These are phyloP conservation scores for Ichneumon xanthorius DNA, from an alignment of 2,888 invertebrate genomes.

Conservation along the genomic window DNA sequence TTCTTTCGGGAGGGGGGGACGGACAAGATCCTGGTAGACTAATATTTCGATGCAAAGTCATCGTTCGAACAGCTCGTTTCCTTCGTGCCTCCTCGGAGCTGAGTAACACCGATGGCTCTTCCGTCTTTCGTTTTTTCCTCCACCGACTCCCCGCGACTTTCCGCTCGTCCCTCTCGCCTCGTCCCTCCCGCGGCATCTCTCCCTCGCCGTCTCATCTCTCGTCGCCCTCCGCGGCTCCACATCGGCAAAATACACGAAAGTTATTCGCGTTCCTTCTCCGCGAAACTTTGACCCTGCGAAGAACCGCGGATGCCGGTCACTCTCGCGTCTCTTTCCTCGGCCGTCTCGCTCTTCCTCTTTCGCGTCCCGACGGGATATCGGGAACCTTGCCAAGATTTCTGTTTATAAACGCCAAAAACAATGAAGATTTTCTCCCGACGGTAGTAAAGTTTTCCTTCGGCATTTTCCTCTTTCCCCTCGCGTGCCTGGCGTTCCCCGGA, in stretches of 20 bases:
- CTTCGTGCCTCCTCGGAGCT: background rate
- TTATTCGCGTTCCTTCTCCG: constrained; percentile 49
- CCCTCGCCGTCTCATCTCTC: constrained; percentile 28
- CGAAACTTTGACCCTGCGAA: constrained; percentile 50
- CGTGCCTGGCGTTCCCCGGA: constrained; percentile 48
- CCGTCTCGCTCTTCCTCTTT: constrained; percentile 21
- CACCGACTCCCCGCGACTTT: constrained; percentile 9
- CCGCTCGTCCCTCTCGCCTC: constrained; percentile 22
- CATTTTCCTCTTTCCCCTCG: constrained; percentile 12
- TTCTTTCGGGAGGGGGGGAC: background rate
- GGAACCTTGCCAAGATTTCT: constrained; percentile 78
- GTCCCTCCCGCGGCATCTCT: constrained; percentile 6
- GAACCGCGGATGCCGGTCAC: constrained; percentile 43
- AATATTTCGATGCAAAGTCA: constrained; percentile 24
- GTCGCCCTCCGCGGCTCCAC: constrained; percentile 4
- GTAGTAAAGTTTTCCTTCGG: constrained; percentile 72
- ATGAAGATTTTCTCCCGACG: constrained; percentile 71
- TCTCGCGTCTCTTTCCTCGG: background rate
- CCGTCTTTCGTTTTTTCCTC: constrained; percentile 18
- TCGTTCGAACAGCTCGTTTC: background rate
- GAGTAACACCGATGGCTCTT: constrained; percentile 31
- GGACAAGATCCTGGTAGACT: background rate
- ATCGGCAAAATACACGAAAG: constrained; percentile 54
- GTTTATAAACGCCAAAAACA: constrained; percentile 80
- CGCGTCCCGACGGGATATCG: constrained; percentile 46